Base-by-base conservation (phyloP, 2,888 invertebrate genomes). In the Limnephilus rhombicus region DNA sequence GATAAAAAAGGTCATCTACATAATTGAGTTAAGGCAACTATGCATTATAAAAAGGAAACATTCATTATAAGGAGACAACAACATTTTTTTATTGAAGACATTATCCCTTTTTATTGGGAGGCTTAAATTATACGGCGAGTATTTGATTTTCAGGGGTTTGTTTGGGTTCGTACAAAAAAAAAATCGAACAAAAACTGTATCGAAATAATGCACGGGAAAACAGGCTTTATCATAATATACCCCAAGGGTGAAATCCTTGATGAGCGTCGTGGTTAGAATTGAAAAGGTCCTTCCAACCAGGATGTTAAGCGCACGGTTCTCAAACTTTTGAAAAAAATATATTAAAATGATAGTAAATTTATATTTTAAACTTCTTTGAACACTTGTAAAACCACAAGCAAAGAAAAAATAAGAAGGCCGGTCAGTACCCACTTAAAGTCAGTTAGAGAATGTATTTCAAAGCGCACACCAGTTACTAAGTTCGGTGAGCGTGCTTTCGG, bases 251-350 rank as follows among this genome's bases (percentile, higher is more conserved):
- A n/a, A 45, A 85, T 41, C 45, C 45, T 41, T 45, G 85, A 37
- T 29, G 24, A 41, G 41, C n/a, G 45, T 85, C n/a, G 85, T 41
- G 85, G n/a, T 85, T 85, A 24, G 85, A 85, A 68, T 68, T 68
- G 24, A 68, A 68, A 68, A 68, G 85, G 29, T 85, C 85, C 37
- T 85, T n/a, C 34, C 45, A 85, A 41, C 85, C 85, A 85, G 85
- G 85, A 85, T 85, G 85, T 85, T 45, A 85, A 85, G 12, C n/a
- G 11, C 0, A n/a, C 45, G 85, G 41, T 85, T 41, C 85, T 49
- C 45, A 85, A 85, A 85, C 45, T 24, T 85, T 85, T 85, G 5
- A 18, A 68, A 18, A 18, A 85, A 81, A n/a, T 29, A 81, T n/a
- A 81, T 81, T 82, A 1, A 82, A 34, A 31, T 18, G 15, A 49